Percentiles rank a stretch among this genome's conserved stretches.
These are phyloP conservation scores for Antheraea yamamai DNA, from an alignment of 2,888 invertebrate genomes.

Conservation along the genomic window DNA sequence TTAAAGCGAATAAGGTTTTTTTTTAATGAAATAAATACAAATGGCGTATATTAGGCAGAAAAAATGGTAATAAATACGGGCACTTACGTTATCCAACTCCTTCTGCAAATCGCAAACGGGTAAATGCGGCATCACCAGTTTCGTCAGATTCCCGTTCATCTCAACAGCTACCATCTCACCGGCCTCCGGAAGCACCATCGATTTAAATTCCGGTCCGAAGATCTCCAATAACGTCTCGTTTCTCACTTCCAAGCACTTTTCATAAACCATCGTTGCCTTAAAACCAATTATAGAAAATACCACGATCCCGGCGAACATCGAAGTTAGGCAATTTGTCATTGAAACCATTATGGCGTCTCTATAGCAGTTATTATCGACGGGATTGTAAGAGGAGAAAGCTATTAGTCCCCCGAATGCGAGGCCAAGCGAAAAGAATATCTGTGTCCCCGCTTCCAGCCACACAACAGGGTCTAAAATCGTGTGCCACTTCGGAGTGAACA, in stretches of 20 bases:
- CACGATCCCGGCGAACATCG: slow-evolving; percentile 98
- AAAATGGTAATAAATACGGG: background rate
- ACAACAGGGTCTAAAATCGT: slow-evolving; percentile 95
- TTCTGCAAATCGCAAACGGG: slow-evolving; percentile 92
- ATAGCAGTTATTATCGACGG: slow-evolving; percentile 97
- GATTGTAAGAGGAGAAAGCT: slow-evolving; percentile 98
- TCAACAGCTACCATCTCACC: slow-evolving; percentile 80
- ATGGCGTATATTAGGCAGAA: background rate
- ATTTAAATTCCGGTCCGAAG: slow-evolving; percentile 77
- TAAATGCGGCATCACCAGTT: slow-evolving; percentile 84
- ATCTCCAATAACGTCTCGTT: slow-evolving; percentile 83
- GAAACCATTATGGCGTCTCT: slow-evolving; percentile 96
- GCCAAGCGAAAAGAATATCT: slow-evolving; percentile 98
- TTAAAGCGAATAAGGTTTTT: no score
- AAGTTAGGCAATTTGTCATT: slow-evolving; percentile 95
- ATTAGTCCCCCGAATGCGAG: slow-evolving; percentile 97
- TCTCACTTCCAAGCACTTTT: slow-evolving; percentile 85
- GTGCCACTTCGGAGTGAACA: slow-evolving; percentile 96
- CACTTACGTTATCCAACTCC: slow-evolving; percentile 93
- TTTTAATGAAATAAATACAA: background rate
- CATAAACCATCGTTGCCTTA: slow-evolving; percentile 93
- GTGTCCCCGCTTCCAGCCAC: slow-evolving; percentile 98
- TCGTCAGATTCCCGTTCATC: slow-evolving; percentile 79
- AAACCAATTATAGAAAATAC: slow-evolving; percentile 98
- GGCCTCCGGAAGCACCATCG: slow-evolving; percentile 78